These are phyloP conservation scores for human DNA, from an alignment of 2,113 vertebrate species.

Conservation along the genomic window GRCh38 chr6:64725501-64726000, in stretches of 20 bases:
- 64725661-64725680: not conserved
- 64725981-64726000: not conserved
- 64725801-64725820: not conserved
- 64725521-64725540: not conserved
- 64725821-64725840: not conserved
- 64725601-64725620: not conserved
- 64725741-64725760: not conserved
- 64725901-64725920: not conserved
- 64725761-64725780: not conserved
- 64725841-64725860: not conserved
- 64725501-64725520: not conserved
- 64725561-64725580: not conserved
- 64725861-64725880: not conserved
- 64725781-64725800: not conserved
- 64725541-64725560: not conserved
- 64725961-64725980: not conserved
- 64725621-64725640: not conserved
- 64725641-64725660: not conserved
- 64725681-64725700: not conserved
- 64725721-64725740: not conserved
- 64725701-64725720: not conserved
- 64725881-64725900: not conserved
- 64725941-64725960: not conserved
- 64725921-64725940: not conserved
- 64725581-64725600: not conserved